Percentiles rank a stretch among this genome's conserved stretches.
Evolutionary conservation across 2,113 vertebrate genomes (phyloP).

Genomic region (Acrocephalus kingi): DNA sequence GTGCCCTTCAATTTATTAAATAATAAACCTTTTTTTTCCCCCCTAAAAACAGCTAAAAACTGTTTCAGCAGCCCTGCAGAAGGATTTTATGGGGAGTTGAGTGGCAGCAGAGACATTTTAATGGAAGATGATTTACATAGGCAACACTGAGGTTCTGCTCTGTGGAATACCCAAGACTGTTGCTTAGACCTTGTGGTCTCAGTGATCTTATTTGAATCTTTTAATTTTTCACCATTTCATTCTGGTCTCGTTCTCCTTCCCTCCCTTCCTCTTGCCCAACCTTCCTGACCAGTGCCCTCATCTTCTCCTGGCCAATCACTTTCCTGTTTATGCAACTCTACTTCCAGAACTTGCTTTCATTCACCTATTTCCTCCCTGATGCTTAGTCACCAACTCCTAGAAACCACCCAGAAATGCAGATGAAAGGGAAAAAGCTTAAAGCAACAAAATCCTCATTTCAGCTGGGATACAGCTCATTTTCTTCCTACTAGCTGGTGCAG

Average conservation of each 20-base stretch:
- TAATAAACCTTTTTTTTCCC: neutral
- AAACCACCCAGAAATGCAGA: neutral
- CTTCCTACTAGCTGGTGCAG: neutral
- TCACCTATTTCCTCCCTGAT: neutral
- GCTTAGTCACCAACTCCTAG: neutral
- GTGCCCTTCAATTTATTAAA: neutral
- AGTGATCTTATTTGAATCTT: neutral
- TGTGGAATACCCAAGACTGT: neutral
- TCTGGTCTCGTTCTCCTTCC: neutral
- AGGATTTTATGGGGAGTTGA: rapidly evolving
- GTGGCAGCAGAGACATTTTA: neutral
- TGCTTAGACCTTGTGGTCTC: neutral
- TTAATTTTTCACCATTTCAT: neutral
- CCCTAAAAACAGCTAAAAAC: rapidly evolving
- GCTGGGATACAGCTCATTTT: neutral
- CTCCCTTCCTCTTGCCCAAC: rapidly evolving
- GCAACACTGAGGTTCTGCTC: neutral
- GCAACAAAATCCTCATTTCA: neutral
- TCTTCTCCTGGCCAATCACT: neutral
- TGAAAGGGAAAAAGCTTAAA: neutral
- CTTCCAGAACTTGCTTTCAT: neutral
- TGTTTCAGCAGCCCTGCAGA: neutral
- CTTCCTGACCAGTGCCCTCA: neutral
- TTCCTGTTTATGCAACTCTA: rapidly evolving
- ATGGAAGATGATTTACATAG: neutral